Evolutionary conservation across 2,113 vertebrate genomes (phyloP).

Genomic region (Sylvia atricapilla): DNA sequence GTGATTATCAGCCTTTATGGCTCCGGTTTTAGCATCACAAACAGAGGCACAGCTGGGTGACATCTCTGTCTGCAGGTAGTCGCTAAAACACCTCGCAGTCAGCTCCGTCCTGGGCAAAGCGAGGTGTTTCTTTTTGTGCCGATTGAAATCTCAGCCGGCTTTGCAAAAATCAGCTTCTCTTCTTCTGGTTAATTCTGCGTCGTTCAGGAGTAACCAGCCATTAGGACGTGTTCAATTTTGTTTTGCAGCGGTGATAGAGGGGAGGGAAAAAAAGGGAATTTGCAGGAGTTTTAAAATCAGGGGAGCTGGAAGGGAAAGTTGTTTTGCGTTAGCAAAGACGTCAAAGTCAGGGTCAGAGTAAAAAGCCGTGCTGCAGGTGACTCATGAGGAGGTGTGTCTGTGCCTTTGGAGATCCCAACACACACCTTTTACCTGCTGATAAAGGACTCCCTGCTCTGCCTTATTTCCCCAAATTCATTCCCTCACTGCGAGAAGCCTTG

Average conservation of each 20-base stretch:
- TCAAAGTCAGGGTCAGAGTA: not conserved
- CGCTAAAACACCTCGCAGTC: not conserved
- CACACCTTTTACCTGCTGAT: not conserved
- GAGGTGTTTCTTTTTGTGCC: not conserved
- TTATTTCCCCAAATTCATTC: not conserved
- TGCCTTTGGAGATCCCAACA: not conserved
- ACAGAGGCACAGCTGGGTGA: not conserved
- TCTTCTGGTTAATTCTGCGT: not conserved
- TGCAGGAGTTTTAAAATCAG: not conserved
- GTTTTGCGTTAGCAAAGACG: slow-evolving; percentile 27
- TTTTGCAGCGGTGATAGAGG: not conserved
- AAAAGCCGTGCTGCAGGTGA: not conserved
- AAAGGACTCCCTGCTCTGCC: not conserved
- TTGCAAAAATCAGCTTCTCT: slow-evolving; percentile 20
- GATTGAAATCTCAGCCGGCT: not conserved
- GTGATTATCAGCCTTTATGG: not conserved
- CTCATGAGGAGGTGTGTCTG: slow-evolving; percentile 1
- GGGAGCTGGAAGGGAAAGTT: not conserved
- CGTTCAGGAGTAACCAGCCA: not conserved
- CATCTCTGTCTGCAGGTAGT: not conserved
- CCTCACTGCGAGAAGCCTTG: not conserved
- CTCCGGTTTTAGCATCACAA: slow-evolving; percentile 1
- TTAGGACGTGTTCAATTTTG: not conserved
- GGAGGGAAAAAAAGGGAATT: not conserved
- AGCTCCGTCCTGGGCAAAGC: not conserved